Percentiles rank a stretch among this genome's conserved stretches.
phyloP scores from a whole-genome alignment of 2,113 vertebrate species.

The Pontoporia blainvillei region DNA sequence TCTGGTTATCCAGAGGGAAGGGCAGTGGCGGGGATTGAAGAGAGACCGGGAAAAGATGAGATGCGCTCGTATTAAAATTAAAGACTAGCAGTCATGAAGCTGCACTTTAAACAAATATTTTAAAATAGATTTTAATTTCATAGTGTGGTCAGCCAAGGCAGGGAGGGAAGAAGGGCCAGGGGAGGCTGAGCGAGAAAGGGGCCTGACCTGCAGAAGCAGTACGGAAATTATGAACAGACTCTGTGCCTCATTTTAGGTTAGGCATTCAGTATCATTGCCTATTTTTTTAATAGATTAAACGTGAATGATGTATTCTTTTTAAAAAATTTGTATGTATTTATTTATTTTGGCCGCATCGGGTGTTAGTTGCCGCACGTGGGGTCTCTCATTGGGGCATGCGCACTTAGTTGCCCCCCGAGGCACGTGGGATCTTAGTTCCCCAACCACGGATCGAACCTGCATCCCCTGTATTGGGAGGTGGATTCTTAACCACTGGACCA shows the following conservation, averaged over 20 bases:
- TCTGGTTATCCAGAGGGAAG: not conserved
- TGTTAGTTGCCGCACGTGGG: no score
- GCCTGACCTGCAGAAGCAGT: fast-evolving
- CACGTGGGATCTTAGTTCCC: no score
- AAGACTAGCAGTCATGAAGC: not conserved
- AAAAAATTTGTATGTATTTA: no score
- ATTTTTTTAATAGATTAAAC: no score
- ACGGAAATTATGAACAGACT: no score
- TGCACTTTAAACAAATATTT: not conserved
- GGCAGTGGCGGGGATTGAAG: not conserved
- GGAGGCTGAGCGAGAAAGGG: not conserved
- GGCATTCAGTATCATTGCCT: not conserved
- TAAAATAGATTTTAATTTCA: not conserved
- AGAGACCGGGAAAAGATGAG: not conserved
- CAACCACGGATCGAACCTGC: no score
- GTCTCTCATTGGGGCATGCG: no score
- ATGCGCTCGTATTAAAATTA: not conserved
- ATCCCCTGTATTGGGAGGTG: no score
- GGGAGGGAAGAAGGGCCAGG: not conserved
- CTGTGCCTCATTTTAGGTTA: not conserved
- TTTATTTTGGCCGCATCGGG: no score
- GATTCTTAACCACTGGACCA: no score
- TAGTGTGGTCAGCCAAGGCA: not conserved
- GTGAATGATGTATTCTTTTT: no score
- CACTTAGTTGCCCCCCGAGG: no score